These are phyloP conservation scores for Sebastes miniatus DNA, from an alignment of 2,797 vertebrate species.

Conservation along the genomic window DNA sequence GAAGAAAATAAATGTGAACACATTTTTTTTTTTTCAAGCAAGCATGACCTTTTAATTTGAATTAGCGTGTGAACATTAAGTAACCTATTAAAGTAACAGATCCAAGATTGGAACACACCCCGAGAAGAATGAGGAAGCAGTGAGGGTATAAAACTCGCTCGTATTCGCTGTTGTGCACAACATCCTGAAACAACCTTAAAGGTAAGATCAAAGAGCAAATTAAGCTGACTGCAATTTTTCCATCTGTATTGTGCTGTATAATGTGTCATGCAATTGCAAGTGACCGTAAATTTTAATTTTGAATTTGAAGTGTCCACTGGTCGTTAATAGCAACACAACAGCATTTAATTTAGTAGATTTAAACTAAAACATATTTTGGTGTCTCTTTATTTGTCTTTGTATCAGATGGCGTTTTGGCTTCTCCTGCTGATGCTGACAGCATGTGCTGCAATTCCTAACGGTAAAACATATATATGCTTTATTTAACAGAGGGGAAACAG, in stretches of 20 bases:
- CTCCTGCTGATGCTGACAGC: slow-evolving; percentile 9
- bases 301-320: background rate
- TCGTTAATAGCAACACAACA: background rate
- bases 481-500: background rate
- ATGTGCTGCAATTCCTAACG: slow-evolving; percentile 1
- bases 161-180: background rate
- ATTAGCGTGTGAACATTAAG: background rate
- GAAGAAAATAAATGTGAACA: too few species aligned
- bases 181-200: background rate
- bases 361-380: background rate
- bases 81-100: background rate
- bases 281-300: background rate
- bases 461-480: background rate
- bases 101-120: background rate
- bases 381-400: background rate
- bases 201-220: background rate
- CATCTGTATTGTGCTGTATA: background rate
- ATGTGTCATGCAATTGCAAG: background rate
- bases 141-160: background rate
- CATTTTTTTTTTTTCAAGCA: too few species aligned
- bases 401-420: slow-evolving; percentile 25
- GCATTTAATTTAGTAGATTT: background rate
- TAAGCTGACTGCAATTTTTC: background rate
- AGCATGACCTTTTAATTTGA: background rate
- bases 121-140: background rate